Evolutionary conservation across 2,888 invertebrate species (phyloP), one percentile per base, ranked within the genome.

Genomic region (Patella caerulea): DNA sequence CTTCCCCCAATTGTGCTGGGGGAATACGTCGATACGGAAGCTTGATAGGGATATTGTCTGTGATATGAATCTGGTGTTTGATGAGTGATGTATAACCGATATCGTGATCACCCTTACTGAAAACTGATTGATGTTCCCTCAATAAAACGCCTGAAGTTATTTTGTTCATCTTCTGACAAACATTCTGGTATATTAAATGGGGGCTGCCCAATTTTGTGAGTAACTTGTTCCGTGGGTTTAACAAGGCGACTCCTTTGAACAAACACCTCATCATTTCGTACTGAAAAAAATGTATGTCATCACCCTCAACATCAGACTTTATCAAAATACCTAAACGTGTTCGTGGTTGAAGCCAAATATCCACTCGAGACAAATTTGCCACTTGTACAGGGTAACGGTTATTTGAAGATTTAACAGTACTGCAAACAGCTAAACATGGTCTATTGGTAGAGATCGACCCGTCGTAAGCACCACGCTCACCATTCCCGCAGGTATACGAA

Each of bases 41-140:
- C 4, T 15, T 65, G 14, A 79, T 54, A 4, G 79, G 77, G 14
- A 71, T 65, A 55, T 79, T 53, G 52, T 79, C 74, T 56, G 54
- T 24, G 11, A 72, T 74, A 29, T 65, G 71, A 29, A 79, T 77
- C 29, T 55, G 71, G 34, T 77, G 76, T 69, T 77, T 71, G 17
- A 79, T 72, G n/a, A 71, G 70, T 5, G 54, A 45, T 29, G 76
- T 79, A 71, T 74, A 79, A 17, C 79, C 77, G 24, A 79, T 53
- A 65, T 73, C 78, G 3, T 65, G 15, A 52, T 77, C 76, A 53
- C 59, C 5, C 34, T 72, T 45, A 15, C 53, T 59, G 69, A 79
- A 79, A 15, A 79, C 72, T 45, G 75, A 73, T 15, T n/a, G 14
- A 70, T 79, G 74, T 34, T 71, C 34, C 7, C 55, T 29, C 72